Evolutionary conservation across 2,797 vertebrate species (phyloP), one percentile per base, ranked within the genome.

Genomic region (Parotocinclus haroldoi): DNA sequence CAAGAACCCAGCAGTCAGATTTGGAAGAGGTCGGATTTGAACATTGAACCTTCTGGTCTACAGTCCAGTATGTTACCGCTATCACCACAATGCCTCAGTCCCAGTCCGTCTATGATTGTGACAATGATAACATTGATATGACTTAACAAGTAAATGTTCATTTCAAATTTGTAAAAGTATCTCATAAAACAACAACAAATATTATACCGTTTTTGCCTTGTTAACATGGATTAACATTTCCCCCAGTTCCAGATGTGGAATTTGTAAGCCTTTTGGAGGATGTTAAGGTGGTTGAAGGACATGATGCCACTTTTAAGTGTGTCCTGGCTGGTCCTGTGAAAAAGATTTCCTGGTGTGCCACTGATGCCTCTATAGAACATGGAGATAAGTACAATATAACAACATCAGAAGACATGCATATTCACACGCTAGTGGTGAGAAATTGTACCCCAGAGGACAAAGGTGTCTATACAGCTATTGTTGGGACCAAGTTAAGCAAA

Each of bases 321-420:
- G 62, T 78, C 10, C 77, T 97, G 38, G 92, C 89, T 14, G 79
- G 48, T 0, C 88, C 93, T 27, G 87, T 92, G 54, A 83, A 88
- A 7, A 71, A 74, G 3, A 86, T 93, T 1, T 69, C 82, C 36
- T 98, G 95, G 95, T 84, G 81, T 8, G 89, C 87, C 74, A 83
- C 84, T 62, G 84, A 88, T 9, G 75, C 39, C 0, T 80, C 79
- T 0, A 80, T 96, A 0, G 79, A 82, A 37, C 27, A 78, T 11
- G 85, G 83, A 7, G 84, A 87, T 51, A 95, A 89, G 79, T 88
- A 92, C 58, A 83, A 93, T 42, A 84, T 90, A 54, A 88, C 78
- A 0, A 78, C 91, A 19, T 91, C 91, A 1, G 86, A 93, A 0
- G 92, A 95, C 1, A 91, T 90, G 56, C 86, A 93, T 51, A 90